Conservation (phyloP, 2,797 vertebrate genomes). For the Aotus griseimembra region DNA sequence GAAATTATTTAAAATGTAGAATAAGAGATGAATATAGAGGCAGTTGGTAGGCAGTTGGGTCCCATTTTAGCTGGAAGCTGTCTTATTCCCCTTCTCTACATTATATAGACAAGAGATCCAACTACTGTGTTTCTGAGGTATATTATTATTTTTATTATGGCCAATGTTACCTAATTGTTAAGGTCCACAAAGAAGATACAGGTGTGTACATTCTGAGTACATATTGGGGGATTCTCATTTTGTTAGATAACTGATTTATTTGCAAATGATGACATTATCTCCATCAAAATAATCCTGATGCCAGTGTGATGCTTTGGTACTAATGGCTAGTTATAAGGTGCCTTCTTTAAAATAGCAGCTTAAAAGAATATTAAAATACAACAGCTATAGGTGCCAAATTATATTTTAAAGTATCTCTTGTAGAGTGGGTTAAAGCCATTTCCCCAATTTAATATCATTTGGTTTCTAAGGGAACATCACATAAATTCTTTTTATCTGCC, state of each 20-base stretch:
- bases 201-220: not conserved
- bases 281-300: conserved; percentile 60
- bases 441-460: not conserved
- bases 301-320: conserved; percentile 53
- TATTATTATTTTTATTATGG: conserved; percentile 27
- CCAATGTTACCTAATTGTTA: conserved; percentile 32
- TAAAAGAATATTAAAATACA: conserved; percentile 42
- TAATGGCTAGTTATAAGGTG: conserved; percentile 62
- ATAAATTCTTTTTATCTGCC: not conserved
- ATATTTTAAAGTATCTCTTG: conserved; percentile 30
- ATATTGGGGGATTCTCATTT: conserved; percentile 24
- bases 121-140: conserved; percentile 20
- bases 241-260: conserved; percentile 68
- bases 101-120: not conserved
- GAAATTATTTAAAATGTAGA: not conserved
- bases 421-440: not conserved
- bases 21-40: conserved; percentile 9
- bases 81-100: conserved; percentile 18
- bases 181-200: conserved; percentile 11
- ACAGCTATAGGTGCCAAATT: not conserved
- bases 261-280: conserved; percentile 68
- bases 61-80: not conserved
- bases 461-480: not conserved
- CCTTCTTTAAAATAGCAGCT: conserved; percentile 48
- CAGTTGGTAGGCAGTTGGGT: conserved; percentile 28